Evolutionary conservation across 1,140 invertebrate species (phyloP), one percentile per base, ranked within the genome.

Genomic region (Sinella curviseta): DNA sequence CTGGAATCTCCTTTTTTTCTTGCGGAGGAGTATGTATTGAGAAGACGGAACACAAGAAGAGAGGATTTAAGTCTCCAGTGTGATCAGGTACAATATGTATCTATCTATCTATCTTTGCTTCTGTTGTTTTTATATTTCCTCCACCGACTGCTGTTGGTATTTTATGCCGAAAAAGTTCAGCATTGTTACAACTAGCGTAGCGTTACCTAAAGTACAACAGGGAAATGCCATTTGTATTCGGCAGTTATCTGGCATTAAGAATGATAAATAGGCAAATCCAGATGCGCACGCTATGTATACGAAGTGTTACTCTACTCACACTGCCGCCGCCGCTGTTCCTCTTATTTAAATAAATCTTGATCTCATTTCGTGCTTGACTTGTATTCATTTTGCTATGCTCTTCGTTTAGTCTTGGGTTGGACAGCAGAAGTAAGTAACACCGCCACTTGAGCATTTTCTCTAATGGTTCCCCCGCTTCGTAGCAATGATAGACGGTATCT

Each of bases 341-440:
- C 65, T 70, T 70, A 70, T 70, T 70, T 70, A 70, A 70, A 70
- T 70, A 70, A 70, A 70, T 70, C 65, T 33, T 70, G 65, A 70
- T 70, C 65, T 70, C 65, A 70, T 70, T 70, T 70, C 65, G 65
- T 70, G 65, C 65, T 70, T n/a, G 65, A 70, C 65, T 70, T 70
- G 65, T 70, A 70, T 70, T 30, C 31, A 4, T 33, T 31, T 70
- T 70, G 12, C 8, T 12, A 26, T 48, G 39, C 17, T 48, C 39
- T 17, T 48, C 39, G 4, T 48, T 4, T n/a, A n/a, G n/a, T n/a
- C n/a, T n/a, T n/a, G n/a, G n/a, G n/a, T n/a, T n/a, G n/a, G n/a
- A n/a, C n/a, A n/a, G n/a, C n/a, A n/a, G n/a, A n/a, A n/a, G n/a
- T n/a, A n/a, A n/a, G n/a, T n/a, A n/a, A n/a, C n/a, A n/a, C n/a